A percentile compares a stretch with the other conserved stretches of the same genome.
These are phyloP conservation scores for Pygocentrus nattereri DNA, from an alignment of 2,797 vertebrate genomes.

Conservation along the genomic window DNA sequence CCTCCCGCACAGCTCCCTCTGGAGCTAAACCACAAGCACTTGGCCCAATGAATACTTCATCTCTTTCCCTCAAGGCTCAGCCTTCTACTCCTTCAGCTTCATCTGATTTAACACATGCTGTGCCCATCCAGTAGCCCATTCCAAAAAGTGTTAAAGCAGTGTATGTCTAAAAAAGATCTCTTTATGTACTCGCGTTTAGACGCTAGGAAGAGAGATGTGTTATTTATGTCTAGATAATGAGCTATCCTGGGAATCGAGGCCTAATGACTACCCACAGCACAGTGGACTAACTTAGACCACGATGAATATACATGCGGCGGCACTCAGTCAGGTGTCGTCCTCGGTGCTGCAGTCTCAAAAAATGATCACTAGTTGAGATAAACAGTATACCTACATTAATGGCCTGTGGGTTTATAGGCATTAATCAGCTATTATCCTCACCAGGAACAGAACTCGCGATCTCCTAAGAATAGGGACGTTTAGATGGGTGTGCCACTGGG, in stretches of 20 bases:
- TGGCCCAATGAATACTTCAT: constrained; percentile 57
- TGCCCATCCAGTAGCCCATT: constrained; percentile 30
- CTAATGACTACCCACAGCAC: neutral
- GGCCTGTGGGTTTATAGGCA: too few species aligned
- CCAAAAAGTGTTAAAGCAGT: constrained; percentile 2
- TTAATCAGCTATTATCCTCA: too few species aligned
- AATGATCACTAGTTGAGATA: too few species aligned
- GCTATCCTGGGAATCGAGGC: neutral
- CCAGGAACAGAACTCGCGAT: too few species aligned
- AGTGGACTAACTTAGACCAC: neutral
- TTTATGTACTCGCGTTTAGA: constrained; percentile 2
- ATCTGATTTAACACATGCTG: constrained; percentile 44
- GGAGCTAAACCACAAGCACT: neutral
- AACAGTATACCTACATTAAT: too few species aligned
- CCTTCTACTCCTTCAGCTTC: constrained; percentile 41
- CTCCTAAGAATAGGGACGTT: too few species aligned
- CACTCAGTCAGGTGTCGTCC: neutral
- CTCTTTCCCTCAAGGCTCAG: constrained; percentile 51
- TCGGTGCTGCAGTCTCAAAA: too few species aligned
- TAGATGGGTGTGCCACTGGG: too few species aligned
- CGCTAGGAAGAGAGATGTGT: neutral
- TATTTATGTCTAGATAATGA: neutral
- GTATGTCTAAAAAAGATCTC: constrained; percentile 9
- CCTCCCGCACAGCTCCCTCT: neutral
- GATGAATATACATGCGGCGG: neutral